Evolutionary conservation across 2,888 invertebrate genomes (phyloP).

Genomic region (Polylopha cassiicola): DNA sequence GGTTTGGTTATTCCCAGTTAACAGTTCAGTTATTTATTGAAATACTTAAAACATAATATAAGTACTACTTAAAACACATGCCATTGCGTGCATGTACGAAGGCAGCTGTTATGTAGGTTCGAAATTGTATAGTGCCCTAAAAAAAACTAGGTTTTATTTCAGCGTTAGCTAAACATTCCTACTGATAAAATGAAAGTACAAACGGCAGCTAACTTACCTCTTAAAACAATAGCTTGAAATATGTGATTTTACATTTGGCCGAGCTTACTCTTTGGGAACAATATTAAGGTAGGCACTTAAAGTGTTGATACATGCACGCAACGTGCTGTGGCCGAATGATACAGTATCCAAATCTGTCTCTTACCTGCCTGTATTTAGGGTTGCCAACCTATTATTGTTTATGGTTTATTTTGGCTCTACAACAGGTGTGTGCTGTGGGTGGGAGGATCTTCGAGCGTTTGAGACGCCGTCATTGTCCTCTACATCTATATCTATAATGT

Average conservation of each 20-base stretch:
- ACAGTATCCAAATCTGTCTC: constrained; percentile 40
- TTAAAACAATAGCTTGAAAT: constrained; percentile 39
- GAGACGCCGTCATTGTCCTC: no score
- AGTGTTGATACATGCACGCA: constrained; percentile 53
- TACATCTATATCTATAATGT: no score
- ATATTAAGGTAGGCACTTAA: constrained; percentile 57
- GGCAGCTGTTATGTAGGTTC: constrained; percentile 63
- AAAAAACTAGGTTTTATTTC: constrained; percentile 22
- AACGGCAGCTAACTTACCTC: constrained; percentile 61
- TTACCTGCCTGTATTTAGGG: no score
- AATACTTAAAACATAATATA: constrained; percentile 10
- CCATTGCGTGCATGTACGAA: constrained; percentile 51
- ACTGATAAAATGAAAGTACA: constrained; percentile 38
- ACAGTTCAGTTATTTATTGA: constrained; percentile 24
- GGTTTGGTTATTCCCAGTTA: constrained; percentile 30
- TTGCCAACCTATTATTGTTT: no score
- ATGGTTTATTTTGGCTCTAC: no score
- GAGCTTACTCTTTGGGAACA: constrained; percentile 74
- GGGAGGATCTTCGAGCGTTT: no score
- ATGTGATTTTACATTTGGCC: constrained; percentile 49
- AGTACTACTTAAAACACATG: constrained; percentile 28
- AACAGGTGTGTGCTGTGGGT: no score
- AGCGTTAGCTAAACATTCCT: constrained; percentile 11
- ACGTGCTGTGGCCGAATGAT: constrained; percentile 24
- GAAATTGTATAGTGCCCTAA: constrained; percentile 34